A percentile compares a stretch with the other conserved stretches of the same genome.
Conservation (phyloP, 2,888 invertebrate genomes). For the Patella caerulea region DNA sequence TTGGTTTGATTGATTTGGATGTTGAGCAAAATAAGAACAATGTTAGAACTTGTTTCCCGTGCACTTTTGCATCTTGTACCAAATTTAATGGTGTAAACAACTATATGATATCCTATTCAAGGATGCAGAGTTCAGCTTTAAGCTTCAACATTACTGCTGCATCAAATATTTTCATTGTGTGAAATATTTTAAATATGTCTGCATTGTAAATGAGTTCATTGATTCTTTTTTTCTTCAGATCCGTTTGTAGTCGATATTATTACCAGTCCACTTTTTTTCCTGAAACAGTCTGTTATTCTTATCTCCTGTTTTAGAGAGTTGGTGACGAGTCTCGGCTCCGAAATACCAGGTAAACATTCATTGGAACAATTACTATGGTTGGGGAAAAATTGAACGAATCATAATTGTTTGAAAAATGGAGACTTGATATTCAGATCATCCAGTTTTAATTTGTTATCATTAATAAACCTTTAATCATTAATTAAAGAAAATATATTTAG, state of each 20-base stretch:
- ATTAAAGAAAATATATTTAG: too few relatives aligned
- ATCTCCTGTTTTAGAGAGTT: constrained; percentile 48
- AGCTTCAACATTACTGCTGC: constrained; percentile 21
- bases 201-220: constrained; percentile 24
- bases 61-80: not conserved
- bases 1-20: too few relatives aligned
- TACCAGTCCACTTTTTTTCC: constrained; percentile 52
- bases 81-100: not conserved
- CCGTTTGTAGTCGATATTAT: constrained; percentile 45
- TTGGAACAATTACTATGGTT: too few relatives aligned
- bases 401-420: too few relatives aligned
- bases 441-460: too few relatives aligned
- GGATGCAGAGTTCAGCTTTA: constrained; percentile 16
- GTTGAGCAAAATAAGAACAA: not conserved
- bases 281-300: constrained; percentile 55
- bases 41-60: not conserved
- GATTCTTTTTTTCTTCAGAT: constrained; percentile 43
- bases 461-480: too few relatives aligned
- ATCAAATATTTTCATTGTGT: not conserved
- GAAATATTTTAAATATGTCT: too few relatives aligned
- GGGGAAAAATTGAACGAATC: too few relatives aligned
- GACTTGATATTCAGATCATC: too few relatives aligned
- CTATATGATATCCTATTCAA: constrained; percentile 4
- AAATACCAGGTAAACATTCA: constrained; percentile 48
- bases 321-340: constrained; percentile 45